Conservation (phyloP, 2,113 vertebrate species). For the Gavia stellata region DNA sequence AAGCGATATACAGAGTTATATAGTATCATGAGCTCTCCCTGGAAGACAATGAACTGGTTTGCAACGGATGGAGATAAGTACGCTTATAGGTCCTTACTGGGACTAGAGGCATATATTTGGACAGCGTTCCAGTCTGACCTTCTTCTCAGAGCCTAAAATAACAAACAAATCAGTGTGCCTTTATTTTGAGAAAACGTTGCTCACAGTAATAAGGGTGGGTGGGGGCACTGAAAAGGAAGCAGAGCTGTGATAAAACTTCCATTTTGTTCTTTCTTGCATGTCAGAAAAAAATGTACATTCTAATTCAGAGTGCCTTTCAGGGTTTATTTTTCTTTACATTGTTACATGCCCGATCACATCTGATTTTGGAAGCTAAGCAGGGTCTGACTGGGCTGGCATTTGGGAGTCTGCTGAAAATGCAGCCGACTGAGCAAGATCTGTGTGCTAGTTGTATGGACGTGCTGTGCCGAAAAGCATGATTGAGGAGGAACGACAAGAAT, state of each 20-base stretch:
- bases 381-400: not conserved
- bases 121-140: constrained; percentile 4
- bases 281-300: not conserved
- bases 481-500: not conserved
- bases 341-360: constrained; percentile 4
- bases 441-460: not conserved
- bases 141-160: constrained; percentile 51
- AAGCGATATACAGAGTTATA: accelerated
- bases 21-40: not conserved
- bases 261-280: constrained; percentile 48
- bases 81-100: not conserved
- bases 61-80: not conserved
- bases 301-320: constrained; percentile 11
- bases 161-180: constrained; percentile 53
- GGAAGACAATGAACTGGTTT: not conserved
- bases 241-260: constrained; percentile 50
- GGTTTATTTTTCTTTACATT: constrained; percentile 58
- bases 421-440: not conserved
- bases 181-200: constrained; percentile 57
- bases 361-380: constrained; percentile 33
- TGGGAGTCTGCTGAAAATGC: not conserved
- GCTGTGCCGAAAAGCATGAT: not conserved
- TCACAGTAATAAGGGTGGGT: constrained; percentile 37
- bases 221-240: constrained; percentile 40
- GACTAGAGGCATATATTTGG: not conserved